Percentiles rank a stretch among this genome's conserved stretches.
Conservation (phyloP, 2,797 vertebrate species). For the Xenentodon cancila region DNA sequence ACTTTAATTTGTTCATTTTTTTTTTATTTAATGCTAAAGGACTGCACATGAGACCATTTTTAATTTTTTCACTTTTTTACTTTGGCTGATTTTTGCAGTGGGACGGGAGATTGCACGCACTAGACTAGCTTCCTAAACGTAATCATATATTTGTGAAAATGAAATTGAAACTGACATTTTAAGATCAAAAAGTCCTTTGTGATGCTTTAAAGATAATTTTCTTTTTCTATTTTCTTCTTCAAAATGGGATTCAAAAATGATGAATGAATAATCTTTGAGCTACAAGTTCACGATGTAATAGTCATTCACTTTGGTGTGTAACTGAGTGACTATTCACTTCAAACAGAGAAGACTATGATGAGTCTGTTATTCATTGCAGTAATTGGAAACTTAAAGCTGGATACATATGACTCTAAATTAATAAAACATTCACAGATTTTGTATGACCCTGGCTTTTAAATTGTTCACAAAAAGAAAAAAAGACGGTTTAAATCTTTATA, state of each 20-base stretch:
- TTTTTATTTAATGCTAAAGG: no score
- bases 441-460: constrained; percentile 2
- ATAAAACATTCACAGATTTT: constrained; percentile 57
- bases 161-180: no score
- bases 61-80: no score
- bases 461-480: background rate
- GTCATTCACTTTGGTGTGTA: constrained; percentile 10
- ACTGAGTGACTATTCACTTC: constrained; percentile 15
- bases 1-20: no score
- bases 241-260: background rate
- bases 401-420: constrained; percentile 59
- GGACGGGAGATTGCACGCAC: no score
- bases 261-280: constrained; percentile 7
- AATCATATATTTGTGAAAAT: no score
- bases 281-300: background rate
- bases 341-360: constrained; percentile 6
- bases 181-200: no score
- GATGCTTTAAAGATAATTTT: no score
- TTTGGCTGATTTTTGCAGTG: no score
- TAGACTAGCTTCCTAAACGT: no score
- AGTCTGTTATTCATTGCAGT: constrained; percentile 32
- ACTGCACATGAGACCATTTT: no score
- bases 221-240: background rate
- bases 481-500: constrained; percentile 6
- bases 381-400: constrained; percentile 45